A percentile compares a stretch with the other conserved stretches of the same genome.
Evolutionary conservation across 1,140 invertebrate genomes (phyloP).

Genomic region (Plutomurus gul): DNA sequence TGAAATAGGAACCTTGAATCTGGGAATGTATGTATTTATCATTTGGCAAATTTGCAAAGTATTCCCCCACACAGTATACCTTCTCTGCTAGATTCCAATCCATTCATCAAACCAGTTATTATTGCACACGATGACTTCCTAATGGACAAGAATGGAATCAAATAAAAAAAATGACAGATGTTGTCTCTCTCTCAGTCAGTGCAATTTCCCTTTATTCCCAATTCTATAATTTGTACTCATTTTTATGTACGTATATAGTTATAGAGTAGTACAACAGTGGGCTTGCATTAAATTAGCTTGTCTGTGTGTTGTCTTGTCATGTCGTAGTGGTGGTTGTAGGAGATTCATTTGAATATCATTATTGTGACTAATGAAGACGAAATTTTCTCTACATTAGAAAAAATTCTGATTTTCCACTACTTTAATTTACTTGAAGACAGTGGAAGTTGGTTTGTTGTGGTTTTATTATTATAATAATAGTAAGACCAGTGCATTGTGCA

Average conservation of each 20-base stretch:
- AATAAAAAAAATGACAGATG: too few relatives aligned
- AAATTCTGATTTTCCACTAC: not conserved
- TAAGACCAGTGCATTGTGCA: not conserved
- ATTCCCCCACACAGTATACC: not conserved
- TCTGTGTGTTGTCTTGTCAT: not conserved
- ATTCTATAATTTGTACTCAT: not conserved
- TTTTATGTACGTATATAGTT: not conserved
- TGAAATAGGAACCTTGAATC: constrained; percentile 59
- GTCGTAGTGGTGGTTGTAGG: not conserved
- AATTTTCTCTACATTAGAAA: constrained; percentile 15
- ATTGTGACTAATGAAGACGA: not conserved
- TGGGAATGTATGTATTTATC: constrained; percentile 55
- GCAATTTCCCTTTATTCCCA: not conserved
- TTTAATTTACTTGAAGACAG: too few relatives aligned
- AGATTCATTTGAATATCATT: not conserved
- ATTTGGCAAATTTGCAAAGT: constrained; percentile 31
- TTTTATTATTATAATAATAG: not conserved
- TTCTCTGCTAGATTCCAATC: too few relatives aligned
- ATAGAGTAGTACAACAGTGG: not conserved
- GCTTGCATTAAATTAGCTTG: too few relatives aligned
- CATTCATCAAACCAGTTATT: too few relatives aligned
- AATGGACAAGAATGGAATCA: too few relatives aligned
- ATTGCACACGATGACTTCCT: too few relatives aligned
- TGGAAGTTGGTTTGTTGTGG: not conserved
- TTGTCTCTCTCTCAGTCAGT: not conserved